These are phyloP conservation scores for Amphiduros pacificus DNA, from an alignment of 2,888 invertebrate species.

Conservation along the genomic window DNA sequence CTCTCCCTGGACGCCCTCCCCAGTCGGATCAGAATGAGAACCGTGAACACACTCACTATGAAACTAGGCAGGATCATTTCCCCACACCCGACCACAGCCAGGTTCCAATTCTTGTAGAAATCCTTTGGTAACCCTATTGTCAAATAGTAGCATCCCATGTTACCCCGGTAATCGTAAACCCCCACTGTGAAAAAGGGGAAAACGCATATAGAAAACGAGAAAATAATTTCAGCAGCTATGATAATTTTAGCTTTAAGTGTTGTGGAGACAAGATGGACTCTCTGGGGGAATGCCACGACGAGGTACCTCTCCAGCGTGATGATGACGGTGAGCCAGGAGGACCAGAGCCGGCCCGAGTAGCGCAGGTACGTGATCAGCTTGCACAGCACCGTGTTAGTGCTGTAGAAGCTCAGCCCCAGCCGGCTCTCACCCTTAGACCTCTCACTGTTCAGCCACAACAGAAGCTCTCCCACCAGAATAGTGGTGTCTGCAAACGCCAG, in stretches of 20 bases:
- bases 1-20: too few relatives aligned
- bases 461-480: constrained; percentile 13
- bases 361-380: constrained; percentile 8
- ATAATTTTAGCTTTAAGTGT: constrained; percentile 11
- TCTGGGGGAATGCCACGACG: constrained; percentile 13
- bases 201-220: not conserved
- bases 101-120: too few relatives aligned
- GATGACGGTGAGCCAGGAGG: constrained; percentile 14
- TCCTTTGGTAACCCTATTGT: too few relatives aligned
- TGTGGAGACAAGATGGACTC: constrained; percentile 8
- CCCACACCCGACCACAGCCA: too few relatives aligned
- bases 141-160: too few relatives aligned
- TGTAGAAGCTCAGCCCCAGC: constrained; percentile 9
- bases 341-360: constrained; percentile 8
- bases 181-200: constrained; percentile 7
- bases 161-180: too few relatives aligned
- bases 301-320: constrained; percentile 16
- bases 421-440: not conserved
- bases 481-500: constrained; percentile 14
- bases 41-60: too few relatives aligned
- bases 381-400: constrained; percentile 2
- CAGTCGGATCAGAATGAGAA: too few relatives aligned
- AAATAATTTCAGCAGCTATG: constrained; percentile 4
- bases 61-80: too few relatives aligned
- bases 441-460: constrained; percentile 8